A percentile compares a stretch with the other conserved stretches of the same genome.
Conservation (phyloP, 2,797 vertebrate species). For the Gobionotothen gibberifrons region DNA sequence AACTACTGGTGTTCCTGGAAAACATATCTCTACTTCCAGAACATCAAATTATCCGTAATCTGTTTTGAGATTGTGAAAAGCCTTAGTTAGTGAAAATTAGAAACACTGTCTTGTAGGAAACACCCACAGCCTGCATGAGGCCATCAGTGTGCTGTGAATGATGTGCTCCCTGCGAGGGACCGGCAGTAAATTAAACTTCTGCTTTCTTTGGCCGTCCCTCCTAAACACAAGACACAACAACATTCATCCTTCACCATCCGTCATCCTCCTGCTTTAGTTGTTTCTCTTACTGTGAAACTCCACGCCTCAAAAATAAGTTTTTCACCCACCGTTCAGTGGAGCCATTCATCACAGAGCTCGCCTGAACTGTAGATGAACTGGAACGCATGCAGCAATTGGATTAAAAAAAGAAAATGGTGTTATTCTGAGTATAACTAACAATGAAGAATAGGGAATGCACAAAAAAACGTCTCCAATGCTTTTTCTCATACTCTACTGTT, state of each 20-base stretch:
- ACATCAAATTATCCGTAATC: conserved; percentile 33
- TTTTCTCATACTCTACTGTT: not conserved
- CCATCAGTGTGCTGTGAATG: conserved; percentile 49
- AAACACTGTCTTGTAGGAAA: conserved; percentile 44
- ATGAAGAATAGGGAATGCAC: not conserved
- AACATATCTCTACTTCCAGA: conserved; percentile 16
- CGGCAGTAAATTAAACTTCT: conserved; percentile 51
- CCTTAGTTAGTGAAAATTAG: conserved; percentile 37
- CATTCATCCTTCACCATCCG: conserved; percentile 41
- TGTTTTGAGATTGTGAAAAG: conserved; percentile 24
- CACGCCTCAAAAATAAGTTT: conserved; percentile 45
- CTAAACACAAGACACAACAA: conserved; percentile 36
- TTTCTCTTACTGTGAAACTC: conserved; percentile 45
- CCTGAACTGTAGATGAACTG: conserved; percentile 58
- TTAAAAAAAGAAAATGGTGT: conserved; percentile 9
- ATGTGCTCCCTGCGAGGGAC: conserved; percentile 51
- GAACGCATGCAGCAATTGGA: conserved; percentile 43
- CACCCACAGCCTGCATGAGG: conserved; percentile 45
- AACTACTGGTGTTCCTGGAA: conserved; percentile 25
- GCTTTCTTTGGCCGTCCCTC: conserved; percentile 63
- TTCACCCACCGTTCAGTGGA: conserved; percentile 30
- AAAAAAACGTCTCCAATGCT: not conserved
- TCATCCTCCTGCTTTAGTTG: conserved; percentile 15
- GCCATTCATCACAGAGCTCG: conserved; percentile 51
- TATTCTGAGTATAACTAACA: conserved; percentile 33